A percentile compares a stretch with the other conserved stretches of the same genome.
phyloP scores from a whole-genome alignment of 2,888 invertebrate genomes.

The Zootermopsis nevadensis region DNA sequence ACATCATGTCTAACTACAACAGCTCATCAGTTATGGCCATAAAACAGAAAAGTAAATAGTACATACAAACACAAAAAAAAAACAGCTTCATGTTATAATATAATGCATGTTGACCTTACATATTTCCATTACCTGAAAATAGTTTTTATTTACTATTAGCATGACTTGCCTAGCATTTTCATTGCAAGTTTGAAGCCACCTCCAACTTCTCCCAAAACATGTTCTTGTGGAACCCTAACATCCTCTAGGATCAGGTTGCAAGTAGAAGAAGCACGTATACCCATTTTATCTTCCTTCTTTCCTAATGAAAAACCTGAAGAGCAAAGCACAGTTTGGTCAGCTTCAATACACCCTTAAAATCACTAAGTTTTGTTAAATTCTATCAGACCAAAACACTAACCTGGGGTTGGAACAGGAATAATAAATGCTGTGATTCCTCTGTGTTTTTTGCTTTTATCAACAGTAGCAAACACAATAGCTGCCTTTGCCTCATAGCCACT shows the following conservation, averaged over 20 bases:
- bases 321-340: neutral
- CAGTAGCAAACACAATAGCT: constrained; percentile 75
- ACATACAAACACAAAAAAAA: too few species aligned
- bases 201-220: constrained; percentile 69
- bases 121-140: too few species aligned
- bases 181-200: constrained; percentile 81
- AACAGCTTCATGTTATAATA: too few species aligned
- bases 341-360: neutral
- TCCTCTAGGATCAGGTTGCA: constrained; percentile 76
- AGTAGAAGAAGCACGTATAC: constrained; percentile 78
- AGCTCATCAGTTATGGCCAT: too few species aligned
- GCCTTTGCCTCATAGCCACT: constrained; percentile 77
- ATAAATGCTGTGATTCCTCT: constrained; percentile 78
- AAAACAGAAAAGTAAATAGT: too few species aligned
- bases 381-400: constrained; percentile 57
- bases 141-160: neutral
- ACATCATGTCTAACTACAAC: too few species aligned
- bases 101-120: too few species aligned
- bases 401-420: constrained; percentile 72
- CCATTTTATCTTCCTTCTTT: constrained; percentile 77
- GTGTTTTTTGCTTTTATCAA: constrained; percentile 73
- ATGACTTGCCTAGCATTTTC: constrained; percentile 59
- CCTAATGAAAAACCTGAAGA: constrained; percentile 69
- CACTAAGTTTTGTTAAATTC: neutral
- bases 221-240: constrained; percentile 70